Conservation (phyloP, 2,888 invertebrate species). For the Cremastobaeus sp. region DNA sequence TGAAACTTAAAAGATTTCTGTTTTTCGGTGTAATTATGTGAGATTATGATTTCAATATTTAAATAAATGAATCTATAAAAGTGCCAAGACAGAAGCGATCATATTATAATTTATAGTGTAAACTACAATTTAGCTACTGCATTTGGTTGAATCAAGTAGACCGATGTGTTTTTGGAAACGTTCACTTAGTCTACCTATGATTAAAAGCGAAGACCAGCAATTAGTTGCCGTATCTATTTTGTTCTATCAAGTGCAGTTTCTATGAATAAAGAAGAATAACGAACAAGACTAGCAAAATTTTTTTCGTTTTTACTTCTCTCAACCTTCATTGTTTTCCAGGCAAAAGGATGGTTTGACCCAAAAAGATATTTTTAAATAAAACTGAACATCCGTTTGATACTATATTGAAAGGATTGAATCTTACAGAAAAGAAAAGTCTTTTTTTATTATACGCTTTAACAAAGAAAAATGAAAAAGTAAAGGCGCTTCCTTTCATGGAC, state of each 20-base stretch:
- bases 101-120: too few species aligned
- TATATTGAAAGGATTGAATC: slow-evolving; percentile 33
- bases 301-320: slow-evolving; percentile 6
- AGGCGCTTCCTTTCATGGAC: background rate
- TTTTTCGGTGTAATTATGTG: too few species aligned
- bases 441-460: slow-evolving; percentile 34
- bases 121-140: too few species aligned
- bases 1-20: too few species aligned
- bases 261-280: slow-evolving; percentile 20
- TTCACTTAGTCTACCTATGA: slow-evolving; percentile 1
- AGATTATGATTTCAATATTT: too few species aligned
- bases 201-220: slow-evolving; percentile 16
- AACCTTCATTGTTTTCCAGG: background rate
- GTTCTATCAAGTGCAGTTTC: slow-evolving; percentile 20
- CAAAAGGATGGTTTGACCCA: slow-evolving; percentile 27
- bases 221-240: slow-evolving; percentile 25
- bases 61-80: too few species aligned
- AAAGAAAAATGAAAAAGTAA: background rate
- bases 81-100: too few species aligned
- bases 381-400: slow-evolving; percentile 38
- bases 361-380: slow-evolving; percentile 48
- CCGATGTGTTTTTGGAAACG: slow-evolving; percentile 1
- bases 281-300: slow-evolving; percentile 16
- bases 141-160: background rate
- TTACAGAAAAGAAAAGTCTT: slow-evolving; percentile 29